These are phyloP conservation scores for Pachyseris speciosa DNA, from an alignment of 64 coral and sea anemone genomes.

Conservation along the genomic window DNA sequence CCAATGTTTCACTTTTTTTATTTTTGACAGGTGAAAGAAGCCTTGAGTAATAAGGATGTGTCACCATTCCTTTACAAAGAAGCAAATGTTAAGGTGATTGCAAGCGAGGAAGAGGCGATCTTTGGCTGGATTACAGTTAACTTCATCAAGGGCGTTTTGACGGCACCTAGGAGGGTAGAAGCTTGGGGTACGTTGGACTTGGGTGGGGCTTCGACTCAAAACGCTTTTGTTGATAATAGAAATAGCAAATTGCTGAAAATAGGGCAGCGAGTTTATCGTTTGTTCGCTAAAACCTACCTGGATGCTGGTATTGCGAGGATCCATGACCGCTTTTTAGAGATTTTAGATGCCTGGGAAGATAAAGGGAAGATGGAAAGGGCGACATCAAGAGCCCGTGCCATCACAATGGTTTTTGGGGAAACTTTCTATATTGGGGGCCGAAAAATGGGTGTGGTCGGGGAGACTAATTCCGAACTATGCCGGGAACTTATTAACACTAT, in stretches of 20 bases:
- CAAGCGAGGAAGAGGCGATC: neutral
- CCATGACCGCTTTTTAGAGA: neutral
- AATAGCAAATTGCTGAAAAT: neutral
- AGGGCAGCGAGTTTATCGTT: neutral
- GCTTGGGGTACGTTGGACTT: neutral
- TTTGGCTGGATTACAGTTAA: neutral
- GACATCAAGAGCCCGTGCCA: neutral
- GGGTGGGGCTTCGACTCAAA: neutral
- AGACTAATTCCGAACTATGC: neutral
- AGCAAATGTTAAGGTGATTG: neutral
- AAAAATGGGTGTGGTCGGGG: neutral
- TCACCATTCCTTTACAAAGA: constrained; percentile 2
- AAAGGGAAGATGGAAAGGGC: neutral
- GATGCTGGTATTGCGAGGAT: neutral
- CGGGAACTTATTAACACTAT: neutral
- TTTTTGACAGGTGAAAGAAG: neutral
- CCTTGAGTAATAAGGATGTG: neutral
- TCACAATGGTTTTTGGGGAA: neutral
- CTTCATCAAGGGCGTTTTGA: neutral
- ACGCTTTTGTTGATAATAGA: neutral
- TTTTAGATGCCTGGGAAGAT: neutral
- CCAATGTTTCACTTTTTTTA: neutral
- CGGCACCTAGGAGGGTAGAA: neutral
- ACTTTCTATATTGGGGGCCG: neutral
- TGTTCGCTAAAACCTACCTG: neutral